Conservation (phyloP, 2,113 vertebrate species). For the Trogon surrucura region DNA sequence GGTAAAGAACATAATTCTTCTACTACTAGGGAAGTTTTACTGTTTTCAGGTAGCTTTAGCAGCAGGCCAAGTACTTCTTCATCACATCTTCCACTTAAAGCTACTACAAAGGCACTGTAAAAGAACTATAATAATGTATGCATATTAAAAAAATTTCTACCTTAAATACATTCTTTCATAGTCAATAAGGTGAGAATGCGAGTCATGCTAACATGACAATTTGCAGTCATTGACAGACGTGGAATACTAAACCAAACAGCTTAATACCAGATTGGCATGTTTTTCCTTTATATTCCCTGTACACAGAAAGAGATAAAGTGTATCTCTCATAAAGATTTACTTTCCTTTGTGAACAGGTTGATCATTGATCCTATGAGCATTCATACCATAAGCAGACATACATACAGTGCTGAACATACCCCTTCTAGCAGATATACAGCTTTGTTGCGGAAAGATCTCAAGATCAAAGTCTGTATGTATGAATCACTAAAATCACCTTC, state of each 20-base stretch:
- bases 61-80: conserved; percentile 48
- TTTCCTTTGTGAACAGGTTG: background rate
- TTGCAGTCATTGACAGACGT: background rate
- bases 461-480: background rate
- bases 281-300: background rate
- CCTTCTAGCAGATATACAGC: background rate
- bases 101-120: conserved; percentile 7
- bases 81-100: conserved; percentile 63
- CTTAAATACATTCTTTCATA: background rate
- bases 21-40: background rate
- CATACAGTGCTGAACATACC: background rate
- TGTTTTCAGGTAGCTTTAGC: conserved; percentile 49
- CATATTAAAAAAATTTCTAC: background rate
- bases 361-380: background rate
- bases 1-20: conserved; percentile 71
- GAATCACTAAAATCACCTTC: background rate
- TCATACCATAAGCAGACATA: background rate
- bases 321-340: background rate
- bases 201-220: background rate
- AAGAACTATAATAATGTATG: background rate
- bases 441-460: background rate
- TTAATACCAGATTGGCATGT: background rate
- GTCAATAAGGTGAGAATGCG: background rate
- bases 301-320: background rate
- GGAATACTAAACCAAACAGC: background rate